A percentile compares a stretch with the other conserved stretches of the same genome.
phyloP scores from a whole-genome alignment of 1,140 invertebrate species.

The Adelges cooleyi region DNA sequence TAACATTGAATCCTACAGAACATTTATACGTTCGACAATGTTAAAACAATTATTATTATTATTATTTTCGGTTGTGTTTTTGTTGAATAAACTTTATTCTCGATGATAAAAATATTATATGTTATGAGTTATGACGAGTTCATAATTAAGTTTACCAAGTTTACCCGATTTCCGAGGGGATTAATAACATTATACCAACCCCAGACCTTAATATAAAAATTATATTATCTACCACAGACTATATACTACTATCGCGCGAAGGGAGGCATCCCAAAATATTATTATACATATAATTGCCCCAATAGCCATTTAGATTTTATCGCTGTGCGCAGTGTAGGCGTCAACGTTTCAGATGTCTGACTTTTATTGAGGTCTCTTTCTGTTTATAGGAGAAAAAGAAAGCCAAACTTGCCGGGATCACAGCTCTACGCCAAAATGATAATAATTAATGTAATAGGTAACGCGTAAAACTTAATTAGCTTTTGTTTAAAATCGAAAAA shows the following conservation, averaged over 20 bases:
- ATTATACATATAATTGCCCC: conserved; percentile 18
- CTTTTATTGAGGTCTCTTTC: not conserved
- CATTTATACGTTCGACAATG: not conserved
- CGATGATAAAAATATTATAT: not conserved
- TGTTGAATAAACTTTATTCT: not conserved
- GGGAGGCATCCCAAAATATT: not conserved
- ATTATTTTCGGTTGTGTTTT: not conserved
- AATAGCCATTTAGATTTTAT: conserved; percentile 25
- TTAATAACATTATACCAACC: not conserved
- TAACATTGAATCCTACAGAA: too few relatives aligned
- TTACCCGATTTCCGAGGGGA: not conserved
- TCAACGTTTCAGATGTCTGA: not conserved
- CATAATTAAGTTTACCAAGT: conserved; percentile 20
- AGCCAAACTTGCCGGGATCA: too few relatives aligned
- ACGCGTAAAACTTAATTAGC: too few relatives aligned
- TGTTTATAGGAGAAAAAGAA: too few relatives aligned
- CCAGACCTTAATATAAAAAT: not conserved
- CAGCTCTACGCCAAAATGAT: too few relatives aligned
- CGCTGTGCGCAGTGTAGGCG: conserved; percentile 4
- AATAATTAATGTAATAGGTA: too few relatives aligned
- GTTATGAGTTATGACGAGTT: not conserved
- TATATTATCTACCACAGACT: conserved; percentile 16
- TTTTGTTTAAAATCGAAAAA: too few relatives aligned
- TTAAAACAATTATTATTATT: not conserved
- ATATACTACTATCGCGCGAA: not conserved